Evolutionary conservation across 2,888 invertebrate species (phyloP).

Genomic region (Octonoba sinensis): DNA sequence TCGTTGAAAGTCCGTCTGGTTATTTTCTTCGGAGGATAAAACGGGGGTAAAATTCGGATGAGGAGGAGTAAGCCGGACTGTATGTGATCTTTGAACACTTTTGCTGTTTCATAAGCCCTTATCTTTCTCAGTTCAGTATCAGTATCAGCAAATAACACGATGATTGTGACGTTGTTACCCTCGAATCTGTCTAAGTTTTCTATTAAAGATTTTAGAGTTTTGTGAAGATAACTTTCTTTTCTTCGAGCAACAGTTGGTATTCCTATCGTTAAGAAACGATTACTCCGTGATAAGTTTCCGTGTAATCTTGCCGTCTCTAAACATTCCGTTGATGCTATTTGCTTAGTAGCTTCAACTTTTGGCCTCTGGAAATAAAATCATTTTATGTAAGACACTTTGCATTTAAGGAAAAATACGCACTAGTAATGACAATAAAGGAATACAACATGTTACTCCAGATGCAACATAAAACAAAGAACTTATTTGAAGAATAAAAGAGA

Average conservation of each 20-base stretch:
- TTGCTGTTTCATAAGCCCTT: conserved; percentile 62
- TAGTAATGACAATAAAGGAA: too few relatives aligned
- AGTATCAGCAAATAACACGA: conserved; percentile 71
- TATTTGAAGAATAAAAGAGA: too few relatives aligned
- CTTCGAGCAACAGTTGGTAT: conserved; percentile 71
- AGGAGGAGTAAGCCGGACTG: conserved; percentile 70
- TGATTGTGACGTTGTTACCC: conserved; percentile 68
- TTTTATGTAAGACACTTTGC: too few relatives aligned
- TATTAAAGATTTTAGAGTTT: conserved; percentile 71
- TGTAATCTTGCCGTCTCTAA: conserved; percentile 19
- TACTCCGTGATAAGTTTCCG: conserved; percentile 1
- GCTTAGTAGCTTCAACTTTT: background rate
- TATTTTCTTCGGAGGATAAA: conserved; percentile 68
- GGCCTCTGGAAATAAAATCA: conserved; percentile 3
- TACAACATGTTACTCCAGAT: too few relatives aligned
- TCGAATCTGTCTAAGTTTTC: conserved; percentile 69
- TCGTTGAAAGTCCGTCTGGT: conserved; percentile 70
- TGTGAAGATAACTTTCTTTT: conserved; percentile 70
- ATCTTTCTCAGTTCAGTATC: conserved; percentile 67
- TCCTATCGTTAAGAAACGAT: conserved; percentile 71
- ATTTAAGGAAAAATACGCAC: too few relatives aligned
- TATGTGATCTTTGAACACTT: conserved; percentile 67
- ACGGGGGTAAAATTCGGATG: conserved; percentile 68
- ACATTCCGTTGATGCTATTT: background rate
- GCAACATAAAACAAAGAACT: too few relatives aligned